Percentiles rank a stretch among this genome's conserved stretches.
Evolutionary conservation across 2,797 vertebrate genomes (phyloP).

Genomic region (Gambelia wislizenii): DNA sequence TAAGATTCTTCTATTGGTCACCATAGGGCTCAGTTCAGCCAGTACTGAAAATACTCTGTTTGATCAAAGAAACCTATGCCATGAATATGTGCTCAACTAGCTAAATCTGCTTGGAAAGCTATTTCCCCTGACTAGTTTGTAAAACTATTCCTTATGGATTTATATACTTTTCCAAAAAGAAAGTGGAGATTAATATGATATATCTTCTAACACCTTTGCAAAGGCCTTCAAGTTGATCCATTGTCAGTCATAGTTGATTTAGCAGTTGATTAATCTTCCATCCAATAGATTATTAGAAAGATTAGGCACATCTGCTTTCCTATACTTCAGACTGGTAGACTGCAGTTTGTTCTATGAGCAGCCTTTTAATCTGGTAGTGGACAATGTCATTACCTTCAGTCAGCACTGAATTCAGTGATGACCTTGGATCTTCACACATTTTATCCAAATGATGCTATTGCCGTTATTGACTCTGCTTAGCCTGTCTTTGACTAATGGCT

Average conservation of each 20-base stretch:
- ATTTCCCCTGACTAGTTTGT: conserved; percentile 25
- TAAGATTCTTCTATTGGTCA: background rate
- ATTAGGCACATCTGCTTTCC: background rate
- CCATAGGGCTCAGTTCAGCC: background rate
- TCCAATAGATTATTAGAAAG: conserved; percentile 34
- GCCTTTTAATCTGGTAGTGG: conserved; percentile 2
- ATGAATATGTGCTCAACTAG: background rate
- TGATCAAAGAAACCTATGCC: background rate
- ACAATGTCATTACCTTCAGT: background rate
- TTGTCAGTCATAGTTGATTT: background rate
- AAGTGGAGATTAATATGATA: background rate
- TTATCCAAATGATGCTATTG: background rate
- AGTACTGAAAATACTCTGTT: background rate
- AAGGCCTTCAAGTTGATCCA: conserved; percentile 25
- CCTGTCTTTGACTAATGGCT: conserved; percentile 1
- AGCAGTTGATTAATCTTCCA: conserved; percentile 18
- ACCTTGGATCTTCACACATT: background rate
- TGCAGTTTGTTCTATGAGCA: background rate
- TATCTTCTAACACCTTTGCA: conserved; percentile 13
- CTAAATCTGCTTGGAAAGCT: conserved; percentile 20
- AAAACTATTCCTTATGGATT: background rate
- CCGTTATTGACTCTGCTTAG: background rate
- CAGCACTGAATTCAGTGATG: background rate
- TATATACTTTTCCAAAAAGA: background rate
- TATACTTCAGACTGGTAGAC: conserved; percentile 15